These are phyloP conservation scores for Lithobates pipiens DNA, from an alignment of 2,797 vertebrate genomes.

Conservation along the genomic window DNA sequence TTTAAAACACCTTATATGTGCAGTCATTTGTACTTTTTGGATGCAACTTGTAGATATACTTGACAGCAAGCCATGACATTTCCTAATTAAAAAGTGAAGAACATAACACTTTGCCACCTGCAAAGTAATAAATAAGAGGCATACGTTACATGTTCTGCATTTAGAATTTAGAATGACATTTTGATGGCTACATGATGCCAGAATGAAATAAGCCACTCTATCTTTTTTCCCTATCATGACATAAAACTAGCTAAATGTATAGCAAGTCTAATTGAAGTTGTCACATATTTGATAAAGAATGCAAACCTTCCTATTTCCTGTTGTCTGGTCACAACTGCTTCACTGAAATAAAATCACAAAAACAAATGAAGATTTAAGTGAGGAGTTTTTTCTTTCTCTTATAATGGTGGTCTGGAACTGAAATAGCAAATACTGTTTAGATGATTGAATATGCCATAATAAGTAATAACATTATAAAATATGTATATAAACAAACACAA, in stretches of 20 bases:
- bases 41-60: background rate
- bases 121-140: constrained; percentile 17
- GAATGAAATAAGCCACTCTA: constrained; percentile 32
- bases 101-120: background rate
- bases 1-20: background rate
- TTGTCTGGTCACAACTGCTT: constrained; percentile 33
- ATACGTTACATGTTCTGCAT: background rate
- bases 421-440: background rate
- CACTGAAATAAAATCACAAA: constrained; percentile 32
- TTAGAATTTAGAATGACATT: constrained; percentile 13
- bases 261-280: constrained; percentile 46
- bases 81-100: background rate
- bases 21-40: background rate
- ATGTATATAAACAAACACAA: too few species aligned
- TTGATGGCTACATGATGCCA: constrained; percentile 14
- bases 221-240: constrained; percentile 15
- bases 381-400: background rate
- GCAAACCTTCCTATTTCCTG: constrained; percentile 52
- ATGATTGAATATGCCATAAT: background rate
- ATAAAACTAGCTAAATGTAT: constrained; percentile 38
- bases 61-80: constrained; percentile 10
- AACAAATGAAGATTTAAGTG: constrained; percentile 3
- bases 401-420: background rate
- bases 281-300: constrained; percentile 52
- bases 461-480: background rate